Base-by-base conservation (phyloP, 1,140 invertebrate species). In the Conus ventricosus region DNA sequence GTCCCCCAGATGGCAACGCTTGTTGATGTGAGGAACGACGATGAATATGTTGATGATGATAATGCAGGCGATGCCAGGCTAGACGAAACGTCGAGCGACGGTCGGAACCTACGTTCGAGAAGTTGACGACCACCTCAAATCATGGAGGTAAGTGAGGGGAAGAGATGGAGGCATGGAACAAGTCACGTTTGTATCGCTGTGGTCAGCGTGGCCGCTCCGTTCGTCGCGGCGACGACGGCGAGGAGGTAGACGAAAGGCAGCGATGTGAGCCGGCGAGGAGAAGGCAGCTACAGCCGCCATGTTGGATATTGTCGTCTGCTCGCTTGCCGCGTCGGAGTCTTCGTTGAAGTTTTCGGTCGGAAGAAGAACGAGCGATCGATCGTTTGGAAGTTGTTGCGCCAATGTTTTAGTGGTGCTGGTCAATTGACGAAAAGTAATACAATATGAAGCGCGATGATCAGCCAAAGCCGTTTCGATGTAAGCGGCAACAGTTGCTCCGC, bases 1-100 rank as follows among this genome's bases (percentile, higher is more conserved):
- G 23, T 80, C 54, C 75, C 85, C 54, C 27, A 87, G 85, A 87
- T 87, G 85, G 85, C 85, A 87, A 87, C 75, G 85, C 85, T 87
- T 78, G 85, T 87, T 54, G 85, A 87, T 87, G 85, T 57, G 54
- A 51, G 84, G 27, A 85, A 71, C 85, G 85, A 87, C 85, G 85
- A 87, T 87, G 85, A 85, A 85, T 85, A 85, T 85, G 84, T 39
- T 85, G 84, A 85, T 85, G 84, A 85, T 75, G 84, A 85, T 75
- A 75, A 85, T 75, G 63, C 57, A 25, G 84, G 63, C 84, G 85
- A 87, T 75, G 84, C 63, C 51, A 84, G 4, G 17, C 55, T 20
- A 8, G 82, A 63, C 55, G 13, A 84, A 60, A 25, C 82, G 55
- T 11, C 82, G 20, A 20, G 15, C 23, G 6, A 7, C 25, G 39